Percentiles rank a stretch among this genome's conserved stretches.
phyloP scores from a whole-genome alignment of 2,888 invertebrate species.

The Coremacera marginata region DNA sequence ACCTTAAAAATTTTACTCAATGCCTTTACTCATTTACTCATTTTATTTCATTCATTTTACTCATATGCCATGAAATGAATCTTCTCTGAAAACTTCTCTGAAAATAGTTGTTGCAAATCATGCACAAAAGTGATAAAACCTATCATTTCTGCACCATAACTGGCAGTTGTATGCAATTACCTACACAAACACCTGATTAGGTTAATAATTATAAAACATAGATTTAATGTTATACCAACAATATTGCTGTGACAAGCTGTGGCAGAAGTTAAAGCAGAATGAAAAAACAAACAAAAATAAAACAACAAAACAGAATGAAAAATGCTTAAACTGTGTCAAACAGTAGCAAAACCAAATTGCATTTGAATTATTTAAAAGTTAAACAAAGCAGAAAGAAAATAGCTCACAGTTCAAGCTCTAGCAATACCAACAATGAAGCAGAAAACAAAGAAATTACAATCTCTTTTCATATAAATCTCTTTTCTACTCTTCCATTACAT shows the following conservation, averaged over 20 bases:
- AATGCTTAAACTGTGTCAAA: conserved; percentile 42
- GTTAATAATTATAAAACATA: background rate
- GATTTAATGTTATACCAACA: background rate
- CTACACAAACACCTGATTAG: background rate
- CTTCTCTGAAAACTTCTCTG: too few relatives aligned
- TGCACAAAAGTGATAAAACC: too few relatives aligned
- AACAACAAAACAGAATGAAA: conserved; percentile 26
- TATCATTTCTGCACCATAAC: too few relatives aligned
- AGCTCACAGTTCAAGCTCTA: too few relatives aligned
- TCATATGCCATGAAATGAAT: too few relatives aligned
- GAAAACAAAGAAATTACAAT: too few relatives aligned
- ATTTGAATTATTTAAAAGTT: conserved; percentile 49
- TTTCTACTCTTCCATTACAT: too few relatives aligned
- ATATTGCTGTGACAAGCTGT: background rate
- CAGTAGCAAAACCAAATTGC: conserved; percentile 44
- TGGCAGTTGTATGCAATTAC: background rate
- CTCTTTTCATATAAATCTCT: too few relatives aligned
- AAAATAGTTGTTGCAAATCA: too few relatives aligned
- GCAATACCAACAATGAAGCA: background rate
- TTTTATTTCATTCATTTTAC: too few relatives aligned
- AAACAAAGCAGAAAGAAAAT: conserved; percentile 31
- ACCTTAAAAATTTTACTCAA: too few relatives aligned
- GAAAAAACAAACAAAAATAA: conserved; percentile 6
- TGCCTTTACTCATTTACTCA: too few relatives aligned
- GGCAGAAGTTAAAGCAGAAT: background rate